Evolutionary conservation across 2,797 vertebrate genomes (phyloP).

Genomic region (Pygocentrus nattereri): DNA sequence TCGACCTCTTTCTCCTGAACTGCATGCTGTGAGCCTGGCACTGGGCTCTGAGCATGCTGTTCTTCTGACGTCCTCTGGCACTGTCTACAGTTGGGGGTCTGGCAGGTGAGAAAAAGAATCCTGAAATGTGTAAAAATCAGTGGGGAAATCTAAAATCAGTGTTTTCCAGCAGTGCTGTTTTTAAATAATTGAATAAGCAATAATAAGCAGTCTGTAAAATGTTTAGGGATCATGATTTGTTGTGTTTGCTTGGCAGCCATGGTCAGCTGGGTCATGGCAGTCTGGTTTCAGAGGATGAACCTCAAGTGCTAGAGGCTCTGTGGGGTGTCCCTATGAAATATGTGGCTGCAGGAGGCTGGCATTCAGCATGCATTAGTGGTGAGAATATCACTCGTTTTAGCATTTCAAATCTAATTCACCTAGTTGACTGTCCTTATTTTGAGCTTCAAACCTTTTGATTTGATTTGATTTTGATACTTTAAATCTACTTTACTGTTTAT

Average conservation of each 20-base stretch:
- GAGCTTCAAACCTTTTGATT: background rate
- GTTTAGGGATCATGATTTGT: background rate
- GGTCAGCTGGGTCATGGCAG: slow-evolving; percentile 91
- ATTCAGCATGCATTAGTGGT: slow-evolving; percentile 88
- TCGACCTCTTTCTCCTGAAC: slow-evolving; percentile 69
- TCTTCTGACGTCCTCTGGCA: slow-evolving; percentile 77
- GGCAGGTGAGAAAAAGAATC: slow-evolving; percentile 81
- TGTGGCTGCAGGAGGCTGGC: slow-evolving; percentile 91
- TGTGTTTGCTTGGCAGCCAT: slow-evolving; percentile 77
- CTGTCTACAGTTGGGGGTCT: slow-evolving; percentile 86
- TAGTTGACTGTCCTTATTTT: background rate
- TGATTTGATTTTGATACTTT: no score
- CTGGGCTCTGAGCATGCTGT: slow-evolving; percentile 86
- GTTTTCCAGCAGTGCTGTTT: background rate
- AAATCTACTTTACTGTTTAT: background rate
- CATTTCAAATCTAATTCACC: background rate
- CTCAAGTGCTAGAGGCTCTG: slow-evolving; percentile 86
- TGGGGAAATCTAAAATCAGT: background rate
- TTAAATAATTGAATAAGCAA: background rate
- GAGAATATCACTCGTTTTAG: slow-evolving; percentile 50
- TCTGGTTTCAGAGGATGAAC: slow-evolving; percentile 81
- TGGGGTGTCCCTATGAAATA: slow-evolving; percentile 82
- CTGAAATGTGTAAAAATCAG: background rate
- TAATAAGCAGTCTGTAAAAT: background rate
- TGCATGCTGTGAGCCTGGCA: slow-evolving; percentile 78